Evolutionary conservation across 2,888 invertebrate genomes (phyloP), one percentile per base, ranked within the genome.

Genomic region (Drosophila nr. fundita): DNA sequence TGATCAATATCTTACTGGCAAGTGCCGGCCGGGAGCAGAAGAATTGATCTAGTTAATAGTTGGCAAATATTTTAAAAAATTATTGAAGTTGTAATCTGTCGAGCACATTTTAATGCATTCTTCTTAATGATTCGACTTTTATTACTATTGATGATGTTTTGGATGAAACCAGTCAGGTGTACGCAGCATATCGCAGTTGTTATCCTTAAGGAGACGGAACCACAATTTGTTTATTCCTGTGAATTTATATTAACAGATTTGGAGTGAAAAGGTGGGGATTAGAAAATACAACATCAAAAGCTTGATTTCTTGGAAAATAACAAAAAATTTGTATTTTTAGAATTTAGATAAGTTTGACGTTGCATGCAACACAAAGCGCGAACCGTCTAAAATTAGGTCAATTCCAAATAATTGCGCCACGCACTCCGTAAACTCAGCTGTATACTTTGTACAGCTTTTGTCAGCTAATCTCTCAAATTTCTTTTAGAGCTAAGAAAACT

Each of bases 401-500:
- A 30, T 50, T 55, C 24, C 15, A 21, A 7, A 18, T 42, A 30
- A 58, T 45, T 58, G 27, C 36, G 18, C 21, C 45, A 53, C 68
- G 45, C 52, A 30, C 45, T 57, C 18, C 40, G 36, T 36, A 66
- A 57, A 68, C 40, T 30, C 55, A 40, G 27, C 36, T 57, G 15
- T 27, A 27, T 29, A 29, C 40, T 52, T 42, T 67, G 42, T 57
- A n/a, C 30, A 29, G 24, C 55, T 55, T 66, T 65, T 55, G 54
- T 42, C 21, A 21, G 60, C 68, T 68, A 60, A 60, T 60, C 53
- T 69, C 34, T 21, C 60, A 30, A 38, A 68, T 69, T 48, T 69
- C 48, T 58, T 32, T 36, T 32, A 29, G 53, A 59, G 60, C 36
- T 49, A 38, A 60, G 68, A 53, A 59, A 59, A 34, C 53, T 48